Evolutionary conservation across 2,888 invertebrate genomes (phyloP).

Genomic region (Athalia rosae): DNA sequence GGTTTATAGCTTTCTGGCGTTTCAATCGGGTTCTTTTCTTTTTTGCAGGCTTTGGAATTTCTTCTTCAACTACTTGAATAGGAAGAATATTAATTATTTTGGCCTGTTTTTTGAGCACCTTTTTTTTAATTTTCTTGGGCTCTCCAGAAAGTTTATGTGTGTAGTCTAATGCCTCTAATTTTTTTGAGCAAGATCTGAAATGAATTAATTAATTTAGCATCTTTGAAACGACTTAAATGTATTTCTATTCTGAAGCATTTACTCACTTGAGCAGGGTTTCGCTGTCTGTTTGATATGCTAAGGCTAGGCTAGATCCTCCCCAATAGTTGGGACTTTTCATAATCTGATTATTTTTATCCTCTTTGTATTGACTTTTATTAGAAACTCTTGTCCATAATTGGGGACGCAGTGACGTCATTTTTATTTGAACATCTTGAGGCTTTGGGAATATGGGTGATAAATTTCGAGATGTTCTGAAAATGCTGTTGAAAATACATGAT

Average conservation of each 20-base stretch:
- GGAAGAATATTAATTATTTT: conserved; percentile 54
- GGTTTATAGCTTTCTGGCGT: conserved; percentile 60
- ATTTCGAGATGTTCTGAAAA: conserved; percentile 60
- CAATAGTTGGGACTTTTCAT: conserved; percentile 78
- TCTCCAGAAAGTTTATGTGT: conserved; percentile 50
- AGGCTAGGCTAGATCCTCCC: conserved; percentile 79
- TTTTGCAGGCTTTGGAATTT: conserved; percentile 59
- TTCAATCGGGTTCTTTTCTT: conserved; percentile 64
- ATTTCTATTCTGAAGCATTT: conserved; percentile 19
- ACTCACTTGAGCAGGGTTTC: conserved; percentile 78
- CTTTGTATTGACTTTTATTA: conserved; percentile 66
- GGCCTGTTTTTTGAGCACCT: conserved; percentile 54
- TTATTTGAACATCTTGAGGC: conserved; percentile 79
- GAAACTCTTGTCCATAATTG: conserved; percentile 84
- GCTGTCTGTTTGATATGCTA: conserved; percentile 77
- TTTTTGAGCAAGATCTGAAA: conserved; percentile 80
- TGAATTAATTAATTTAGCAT: conserved; percentile 27
- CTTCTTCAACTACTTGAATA: conserved; percentile 57
- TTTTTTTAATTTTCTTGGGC: conserved; percentile 58
- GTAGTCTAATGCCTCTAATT: conserved; percentile 73
- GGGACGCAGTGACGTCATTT: conserved; percentile 81
- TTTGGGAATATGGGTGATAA: conserved; percentile 60
- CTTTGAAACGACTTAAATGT: not conserved
- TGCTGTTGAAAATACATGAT: not conserved
- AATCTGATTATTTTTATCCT: conserved; percentile 50